Evolutionary conservation across 2,113 vertebrate genomes (phyloP).

Genomic region (Nematolebias whitei): DNA sequence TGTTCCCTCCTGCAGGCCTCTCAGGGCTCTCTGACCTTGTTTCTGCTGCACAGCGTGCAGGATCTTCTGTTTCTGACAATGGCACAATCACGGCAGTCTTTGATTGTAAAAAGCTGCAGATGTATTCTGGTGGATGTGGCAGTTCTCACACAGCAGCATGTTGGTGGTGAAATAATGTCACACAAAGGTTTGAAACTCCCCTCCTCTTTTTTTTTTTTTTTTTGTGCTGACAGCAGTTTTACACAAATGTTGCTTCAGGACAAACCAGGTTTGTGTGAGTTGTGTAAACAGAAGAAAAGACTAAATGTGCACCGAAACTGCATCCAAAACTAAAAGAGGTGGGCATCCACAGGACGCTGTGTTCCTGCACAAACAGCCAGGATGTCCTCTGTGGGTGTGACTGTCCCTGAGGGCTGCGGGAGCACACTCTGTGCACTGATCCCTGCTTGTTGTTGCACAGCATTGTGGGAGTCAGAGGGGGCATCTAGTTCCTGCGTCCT

Average conservation of each 20-base stretch:
- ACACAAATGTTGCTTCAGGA: constrained; percentile 18
- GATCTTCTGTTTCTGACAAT: constrained; percentile 32
- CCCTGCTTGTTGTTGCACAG: constrained; percentile 57
- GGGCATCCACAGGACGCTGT: constrained; percentile 2
- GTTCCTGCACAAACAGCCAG: constrained; percentile 7
- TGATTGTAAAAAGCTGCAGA: constrained; percentile 17
- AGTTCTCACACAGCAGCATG: constrained; percentile 20
- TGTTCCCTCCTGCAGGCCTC: constrained; percentile 36
- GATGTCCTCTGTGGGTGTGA: constrained; percentile 19
- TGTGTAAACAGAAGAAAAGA: background rate
- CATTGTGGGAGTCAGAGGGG: constrained; percentile 34
- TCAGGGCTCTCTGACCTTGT: constrained; percentile 51
- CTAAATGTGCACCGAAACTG: background rate
- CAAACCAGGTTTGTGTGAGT: constrained; percentile 13
- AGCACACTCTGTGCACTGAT: constrained; percentile 35
- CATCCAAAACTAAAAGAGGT: background rate
- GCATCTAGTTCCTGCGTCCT: constrained; percentile 22
- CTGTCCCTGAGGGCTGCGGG: constrained; percentile 16
- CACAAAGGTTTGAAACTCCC: constrained; percentile 18
- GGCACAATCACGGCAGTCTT: constrained; percentile 21
- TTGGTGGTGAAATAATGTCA: constrained; percentile 9
- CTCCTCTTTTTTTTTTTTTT: background rate
- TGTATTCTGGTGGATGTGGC: constrained; percentile 5
- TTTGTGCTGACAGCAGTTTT: constrained; percentile 25
- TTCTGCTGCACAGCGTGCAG: constrained; percentile 17